Base-by-base conservation (phyloP, 2,113 vertebrate species). In the Lathamus discolor region DNA sequence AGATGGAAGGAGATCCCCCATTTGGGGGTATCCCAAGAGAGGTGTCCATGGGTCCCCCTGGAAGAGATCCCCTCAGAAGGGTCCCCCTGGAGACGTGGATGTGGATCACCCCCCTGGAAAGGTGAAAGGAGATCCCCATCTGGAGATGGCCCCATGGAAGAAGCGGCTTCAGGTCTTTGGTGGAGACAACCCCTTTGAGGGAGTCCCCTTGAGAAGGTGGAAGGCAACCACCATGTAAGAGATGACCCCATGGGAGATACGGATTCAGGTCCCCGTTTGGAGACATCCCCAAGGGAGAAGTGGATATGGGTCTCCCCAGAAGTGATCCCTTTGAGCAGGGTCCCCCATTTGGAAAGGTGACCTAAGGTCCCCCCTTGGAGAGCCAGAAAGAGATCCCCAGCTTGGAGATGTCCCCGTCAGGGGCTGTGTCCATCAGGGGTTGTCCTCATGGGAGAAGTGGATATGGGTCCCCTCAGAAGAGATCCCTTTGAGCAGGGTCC, bases 21-120 rank as follows among this genome's bases (percentile, higher is more conserved):
- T 46, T 33, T 27, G 13, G 23, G 15, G 12, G 2, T 18, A 13
- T 67, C 46, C 39, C 13, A 1, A 7, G 35, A 49, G 48, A 44
- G 7, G 43, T 44, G 43, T 15, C 43, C 43, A 44, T 44, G 43
- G 43, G 12, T 7, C 7, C 33, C 3, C 23, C 14, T 35, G 49
- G 67, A 49, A 39, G n/a, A 73, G 29, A 17, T 29, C 13, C 5
- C 12, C 16, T 48, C 16, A 22, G 54, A 80, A 22, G 18, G 22
- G 6, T 35, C 11, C 41, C 24, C 19, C 11, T 1, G 7, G 35
- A 49, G 48, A 44, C 6, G 6, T 6, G 9, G 37, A 3, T 11
- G 8, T 1, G 18, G 44, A 28, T 37, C 24, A 29, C 20, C 13
- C 16, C 9, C 1, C 6, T 2, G 25, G 10, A 41, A 22, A n/a